These are phyloP conservation scores for Epinotia nisella DNA, from an alignment of 2,888 invertebrate species.

Conservation along the genomic window DNA sequence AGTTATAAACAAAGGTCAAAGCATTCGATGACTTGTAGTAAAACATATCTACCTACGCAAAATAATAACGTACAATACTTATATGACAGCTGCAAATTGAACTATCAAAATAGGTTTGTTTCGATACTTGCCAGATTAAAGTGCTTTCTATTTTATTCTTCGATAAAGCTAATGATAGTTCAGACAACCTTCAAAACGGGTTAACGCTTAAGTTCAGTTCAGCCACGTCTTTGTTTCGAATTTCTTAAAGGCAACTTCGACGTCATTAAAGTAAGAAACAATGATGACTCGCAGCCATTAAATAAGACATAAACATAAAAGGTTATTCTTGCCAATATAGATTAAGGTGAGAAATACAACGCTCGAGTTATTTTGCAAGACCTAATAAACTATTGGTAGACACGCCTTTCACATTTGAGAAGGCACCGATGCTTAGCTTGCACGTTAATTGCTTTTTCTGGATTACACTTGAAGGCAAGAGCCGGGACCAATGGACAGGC, in stretches of 20 bases:
- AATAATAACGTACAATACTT: background rate
- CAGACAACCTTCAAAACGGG: background rate
- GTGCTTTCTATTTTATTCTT: background rate
- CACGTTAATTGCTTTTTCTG: conserved; percentile 22
- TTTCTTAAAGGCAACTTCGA: conserved; percentile 9
- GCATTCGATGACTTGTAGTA: background rate
- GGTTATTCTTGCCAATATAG: conserved; percentile 28
- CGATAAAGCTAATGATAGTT: background rate
- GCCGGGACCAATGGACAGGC: conserved; percentile 61
- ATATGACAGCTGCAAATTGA: no score
- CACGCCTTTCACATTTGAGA: conserved; percentile 17
- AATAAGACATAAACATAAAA: conserved; percentile 31
- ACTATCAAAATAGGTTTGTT: no score
- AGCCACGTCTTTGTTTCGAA: background rate
- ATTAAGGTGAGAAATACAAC: conserved; percentile 16
- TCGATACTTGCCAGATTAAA: background rate
- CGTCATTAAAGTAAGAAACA: conserved; percentile 28
- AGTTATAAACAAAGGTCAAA: conserved; percentile 7
- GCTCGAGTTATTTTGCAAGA: conserved; percentile 15
- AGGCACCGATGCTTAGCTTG: conserved; percentile 8
- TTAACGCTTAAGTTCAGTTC: background rate
- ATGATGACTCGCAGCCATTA: conserved; percentile 23
- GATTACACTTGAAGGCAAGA: conserved; percentile 42
- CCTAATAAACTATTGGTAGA: conserved; percentile 23
- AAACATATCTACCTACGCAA: background rate